Evolutionary conservation across 2,797 vertebrate species (phyloP), one percentile per base, ranked within the genome.

Genomic region (Eutrigla gurnardus): DNA sequence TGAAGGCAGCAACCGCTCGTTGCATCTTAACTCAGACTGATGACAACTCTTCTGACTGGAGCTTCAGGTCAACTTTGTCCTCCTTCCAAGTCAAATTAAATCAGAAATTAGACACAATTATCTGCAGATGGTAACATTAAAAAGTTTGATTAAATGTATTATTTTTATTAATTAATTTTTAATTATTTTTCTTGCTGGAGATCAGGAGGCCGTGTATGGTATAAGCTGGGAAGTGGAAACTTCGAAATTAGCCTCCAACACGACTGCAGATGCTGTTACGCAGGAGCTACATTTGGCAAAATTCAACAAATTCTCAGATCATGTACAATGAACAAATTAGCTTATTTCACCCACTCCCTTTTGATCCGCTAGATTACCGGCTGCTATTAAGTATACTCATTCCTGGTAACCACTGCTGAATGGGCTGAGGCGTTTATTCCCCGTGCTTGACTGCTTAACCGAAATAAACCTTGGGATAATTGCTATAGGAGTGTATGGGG

Each of bases 391-490:
- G 88, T 90, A 85, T 92, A 87, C 83, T 92, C 82, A 81, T 76
- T 90, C 75, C 92, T 93, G 91, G 92, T 94, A 93, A 93, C 83
- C 87, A 91, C 88, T 78, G 80, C 86, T 90, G 92, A 93, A 94
- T 86, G 86, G 87, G 85, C 81, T 82, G 86, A 89, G 90, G 90
- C 87, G 81, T 91, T 92, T 89, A 93, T 93, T 94, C 89, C 91
- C 89, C 46, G 35, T 93, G 92, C 92, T 91, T 93, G 90, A 91
- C 92, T 94, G 93, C 92, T 92, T 93, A 93, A 94, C 91, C 80
- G 89, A 95, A 95, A 94, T 94, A 94, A 94, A 95, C 93, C 91
- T 93, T 87, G 88, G 89, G 92, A 94, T 94, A 95, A 95, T 94
- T 95, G 92, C 91, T 89, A 91, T 92, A 92, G 92, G 91, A 94